Evolutionary conservation across 2,113 vertebrate species (phyloP), one percentile per base, ranked within the genome.

Genomic region (Erythrocercus mccallii): DNA sequence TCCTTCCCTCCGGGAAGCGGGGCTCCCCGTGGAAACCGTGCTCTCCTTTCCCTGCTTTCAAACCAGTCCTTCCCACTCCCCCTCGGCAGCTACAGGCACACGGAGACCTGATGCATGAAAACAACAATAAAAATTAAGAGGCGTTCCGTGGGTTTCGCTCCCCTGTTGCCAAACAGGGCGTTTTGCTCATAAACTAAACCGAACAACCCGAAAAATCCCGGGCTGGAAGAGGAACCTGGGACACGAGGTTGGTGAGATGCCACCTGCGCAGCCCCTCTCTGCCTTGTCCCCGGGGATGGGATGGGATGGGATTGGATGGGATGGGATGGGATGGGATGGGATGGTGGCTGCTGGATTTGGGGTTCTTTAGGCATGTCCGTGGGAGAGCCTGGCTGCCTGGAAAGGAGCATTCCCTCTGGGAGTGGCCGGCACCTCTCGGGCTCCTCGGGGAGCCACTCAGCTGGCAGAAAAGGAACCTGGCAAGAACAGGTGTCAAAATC

Each of bases 361-460:
- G 23, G 37, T 22, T 56, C 30, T 61, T 82, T 2, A 15, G 13
- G 20, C 10, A 3, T 2, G 20, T 12, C 14, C 12, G 3, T 12
- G 8, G 30, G 19, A 7, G 18, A 61, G 25, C 9, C 6, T 1
- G 4, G 44, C 44, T 27, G 15, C 37, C 64, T 27, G 40, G 65
- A 25, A 69, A 65, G 64, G 13, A 72, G 4, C 40, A 4, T 6
- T 54, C 7, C 31, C n/a, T 24, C 3, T 9, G 53, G 48, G 45
- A 7, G 9, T 2, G 56, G 9, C 30, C 6, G 42, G 37, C 23
- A 53, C 37, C 19, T 38, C 48, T 20, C 1, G 2, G 71, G 18
- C 28, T 65, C 24, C 61, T 15, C 0, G 0, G 8, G 25, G 40
- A 47, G 15, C 31, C 18, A 6, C 30, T 33, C 54, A 40, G 44